Conservation (phyloP, 2,888 invertebrate species). For the Pterobdella sp. region DNA sequence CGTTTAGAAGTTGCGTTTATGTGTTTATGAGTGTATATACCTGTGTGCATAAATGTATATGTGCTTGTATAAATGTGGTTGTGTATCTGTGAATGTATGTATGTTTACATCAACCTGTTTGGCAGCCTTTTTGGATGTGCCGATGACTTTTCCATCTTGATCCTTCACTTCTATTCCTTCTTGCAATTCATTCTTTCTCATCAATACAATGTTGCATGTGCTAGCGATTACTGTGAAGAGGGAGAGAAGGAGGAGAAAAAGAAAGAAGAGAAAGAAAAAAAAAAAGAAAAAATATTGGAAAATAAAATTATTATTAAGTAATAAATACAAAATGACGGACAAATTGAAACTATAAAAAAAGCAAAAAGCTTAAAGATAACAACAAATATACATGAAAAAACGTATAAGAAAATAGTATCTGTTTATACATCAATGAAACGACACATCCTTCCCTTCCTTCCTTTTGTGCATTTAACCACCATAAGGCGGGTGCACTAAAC, state of each 20-base stretch:
- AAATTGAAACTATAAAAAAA: background rate
- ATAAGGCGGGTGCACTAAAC: too few species aligned
- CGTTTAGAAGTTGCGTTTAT: too few species aligned
- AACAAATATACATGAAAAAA: background rate
- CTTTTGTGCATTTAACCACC: too few species aligned
- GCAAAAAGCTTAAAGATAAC: background rate
- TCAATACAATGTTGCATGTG: constrained; percentile 53
- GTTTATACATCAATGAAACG: background rate
- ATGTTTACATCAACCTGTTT: constrained; percentile 48
- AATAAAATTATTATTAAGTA: background rate
- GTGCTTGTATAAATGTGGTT: too few species aligned
- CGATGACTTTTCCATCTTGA: constrained; percentile 48
- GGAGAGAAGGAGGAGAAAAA: background rate
- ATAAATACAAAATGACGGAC: background rate
- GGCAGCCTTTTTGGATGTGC: constrained; percentile 54
- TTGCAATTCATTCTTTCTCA: constrained; percentile 52
- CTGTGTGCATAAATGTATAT: too few species aligned
- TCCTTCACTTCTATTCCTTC: constrained; percentile 54
- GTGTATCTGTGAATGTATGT: too few species aligned
- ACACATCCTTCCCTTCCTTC: background rate
- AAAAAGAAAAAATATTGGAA: background rate
- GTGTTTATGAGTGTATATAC: too few species aligned
- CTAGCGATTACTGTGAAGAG: constrained; percentile 47
- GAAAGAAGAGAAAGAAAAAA: background rate
- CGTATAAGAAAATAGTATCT: background rate